phyloP scores from a whole-genome alignment of 2,113 vertebrate genomes.

The Sebastes schlegelii region DNA sequence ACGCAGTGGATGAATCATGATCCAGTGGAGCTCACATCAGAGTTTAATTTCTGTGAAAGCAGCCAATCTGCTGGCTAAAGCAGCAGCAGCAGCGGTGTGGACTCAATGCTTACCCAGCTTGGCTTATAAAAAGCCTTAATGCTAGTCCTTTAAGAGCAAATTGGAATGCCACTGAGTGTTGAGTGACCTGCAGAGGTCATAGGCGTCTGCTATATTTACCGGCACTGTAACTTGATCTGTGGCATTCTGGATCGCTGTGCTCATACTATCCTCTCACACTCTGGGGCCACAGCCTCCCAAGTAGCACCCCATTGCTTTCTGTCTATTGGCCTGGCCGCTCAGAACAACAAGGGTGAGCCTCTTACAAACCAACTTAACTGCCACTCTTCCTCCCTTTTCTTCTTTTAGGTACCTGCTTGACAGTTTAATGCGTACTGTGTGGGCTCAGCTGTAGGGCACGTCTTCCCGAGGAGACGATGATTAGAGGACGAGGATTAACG shows the following conservation, averaged over 20 bases:
- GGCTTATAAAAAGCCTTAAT: slow-evolving; percentile 58
- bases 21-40: slow-evolving; percentile 7
- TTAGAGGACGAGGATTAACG: neutral
- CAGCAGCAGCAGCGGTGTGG: no score
- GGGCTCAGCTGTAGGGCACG: slow-evolving; percentile 13
- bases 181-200: slow-evolving; percentile 83
- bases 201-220: slow-evolving; percentile 87
- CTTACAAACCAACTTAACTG: slow-evolving; percentile 33
- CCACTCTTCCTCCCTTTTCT: slow-evolving; percentile 42
- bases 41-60: slow-evolving; percentile 28
- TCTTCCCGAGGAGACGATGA: neutral
- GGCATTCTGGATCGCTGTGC: slow-evolving; percentile 82
- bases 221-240: slow-evolving; percentile 84
- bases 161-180: slow-evolving; percentile 80
- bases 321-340: slow-evolving; percentile 58
- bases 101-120: neutral
- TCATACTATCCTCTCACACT: slow-evolving; percentile 78
- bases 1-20: slow-evolving; percentile 14
- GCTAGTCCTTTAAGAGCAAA: slow-evolving; percentile 78
- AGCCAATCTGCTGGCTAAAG: slow-evolving; percentile 11
- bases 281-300: slow-evolving; percentile 70
- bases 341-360: slow-evolving; percentile 78
- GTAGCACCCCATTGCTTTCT: slow-evolving; percentile 50
- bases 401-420: slow-evolving; percentile 45
- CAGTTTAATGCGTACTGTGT: neutral